phyloP scores from a whole-genome alignment of 35 echinoderm and acorn worm species.

The Hemicentrotus pulcherrimus region DNA sequence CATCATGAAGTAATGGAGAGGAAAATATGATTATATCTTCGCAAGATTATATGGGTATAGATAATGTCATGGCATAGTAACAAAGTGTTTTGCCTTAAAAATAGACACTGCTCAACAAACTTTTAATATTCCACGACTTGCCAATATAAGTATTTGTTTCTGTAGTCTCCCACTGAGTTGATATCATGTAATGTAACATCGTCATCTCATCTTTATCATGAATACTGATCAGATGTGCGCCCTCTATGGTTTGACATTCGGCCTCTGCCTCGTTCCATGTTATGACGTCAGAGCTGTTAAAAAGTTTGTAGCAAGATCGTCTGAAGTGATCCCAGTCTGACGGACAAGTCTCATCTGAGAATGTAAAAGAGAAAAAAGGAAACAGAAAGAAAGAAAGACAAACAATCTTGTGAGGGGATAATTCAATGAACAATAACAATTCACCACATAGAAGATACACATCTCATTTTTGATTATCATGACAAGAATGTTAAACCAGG shows the following conservation, averaged over 20 bases:
- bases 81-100: no score
- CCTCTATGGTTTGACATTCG: not conserved
- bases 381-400: not conserved
- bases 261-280: slow-evolving; percentile 32
- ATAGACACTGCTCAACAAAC: no score
- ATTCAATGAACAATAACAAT: no score
- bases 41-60: no score
- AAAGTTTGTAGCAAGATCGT: slow-evolving; percentile 8
- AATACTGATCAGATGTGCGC: slow-evolving; percentile 22
- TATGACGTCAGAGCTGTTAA: not conserved
- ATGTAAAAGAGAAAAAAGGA: not conserved
- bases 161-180: slow-evolving; percentile 11
- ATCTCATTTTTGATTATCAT: no score
- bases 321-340: not conserved
- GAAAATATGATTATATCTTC: not conserved
- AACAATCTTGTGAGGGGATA: no score
- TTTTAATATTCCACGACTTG: not conserved
- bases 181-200: slow-evolving; percentile 31
- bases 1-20: not conserved
- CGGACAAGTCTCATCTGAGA: slow-evolving; percentile 24
- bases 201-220: slow-evolving; percentile 24
- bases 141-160: not conserved
- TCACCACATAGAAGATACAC: no score
- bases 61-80: no score
- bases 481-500: no score